These are phyloP conservation scores for Augochlora pura DNA, from an alignment of 1,140 invertebrate species.

Conservation along the genomic window DNA sequence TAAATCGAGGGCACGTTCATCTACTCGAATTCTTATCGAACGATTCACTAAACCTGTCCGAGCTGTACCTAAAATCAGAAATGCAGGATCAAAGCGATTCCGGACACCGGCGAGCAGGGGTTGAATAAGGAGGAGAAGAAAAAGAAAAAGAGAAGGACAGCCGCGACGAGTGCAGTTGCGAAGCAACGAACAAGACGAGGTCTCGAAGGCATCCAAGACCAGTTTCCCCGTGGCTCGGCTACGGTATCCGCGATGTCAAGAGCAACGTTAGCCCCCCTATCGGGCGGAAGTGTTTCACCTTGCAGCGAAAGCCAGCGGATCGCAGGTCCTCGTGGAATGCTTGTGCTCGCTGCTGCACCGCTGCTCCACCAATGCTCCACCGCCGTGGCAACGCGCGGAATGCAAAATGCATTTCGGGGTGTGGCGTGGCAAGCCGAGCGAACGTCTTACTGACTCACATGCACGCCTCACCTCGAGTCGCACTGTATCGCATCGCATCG, in stretches of 20 bases:
- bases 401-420: slow-evolving; percentile 67
- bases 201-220: neutral
- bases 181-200: neutral
- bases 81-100: neutral
- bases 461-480: slow-evolving; percentile 31
- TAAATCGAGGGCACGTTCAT: no score
- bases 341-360: slow-evolving; percentile 30
- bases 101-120: neutral
- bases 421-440: slow-evolving; percentile 55
- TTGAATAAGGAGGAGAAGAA: no score
- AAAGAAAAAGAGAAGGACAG: neutral
- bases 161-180: neutral
- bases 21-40: no score
- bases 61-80: no score
- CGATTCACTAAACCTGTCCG: no score
- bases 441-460: slow-evolving; percentile 71
- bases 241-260: neutral
- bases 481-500: no score
- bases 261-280: slow-evolving; percentile 2
- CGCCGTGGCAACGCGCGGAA: slow-evolving; percentile 40
- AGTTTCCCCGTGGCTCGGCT: neutral
- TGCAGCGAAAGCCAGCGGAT: slow-evolving; percentile 35
- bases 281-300: slow-evolving; percentile 52
- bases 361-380: neutral
- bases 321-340: slow-evolving; percentile 39